A percentile compares a stretch with the other conserved stretches of the same genome.
phyloP scores from a whole-genome alignment of 2,888 invertebrate species.

The Drosophila mayaguana region DNA sequence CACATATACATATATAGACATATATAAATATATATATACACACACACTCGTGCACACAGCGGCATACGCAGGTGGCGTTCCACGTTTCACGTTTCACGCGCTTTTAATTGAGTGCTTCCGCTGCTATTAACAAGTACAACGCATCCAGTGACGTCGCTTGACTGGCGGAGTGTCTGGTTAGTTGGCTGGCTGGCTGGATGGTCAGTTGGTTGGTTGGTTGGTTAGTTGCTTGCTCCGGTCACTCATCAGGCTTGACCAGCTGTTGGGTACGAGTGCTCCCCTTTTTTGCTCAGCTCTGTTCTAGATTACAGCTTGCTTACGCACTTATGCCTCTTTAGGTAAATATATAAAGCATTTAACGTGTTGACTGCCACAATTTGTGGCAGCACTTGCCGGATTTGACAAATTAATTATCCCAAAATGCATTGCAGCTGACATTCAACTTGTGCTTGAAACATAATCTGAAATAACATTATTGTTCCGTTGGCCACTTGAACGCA shows the following conservation, averaged over 20 bases:
- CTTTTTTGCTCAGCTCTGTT: conserved; percentile 28
- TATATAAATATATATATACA: not conserved
- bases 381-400: conserved; percentile 34
- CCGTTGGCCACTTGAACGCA: conserved; percentile 10
- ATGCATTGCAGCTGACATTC: conserved; percentile 10
- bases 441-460: conserved; percentile 6
- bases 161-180: conserved; percentile 35
- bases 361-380: conserved; percentile 75
- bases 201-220: too few species aligned
- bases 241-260: conserved; percentile 41
- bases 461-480: conserved; percentile 11
- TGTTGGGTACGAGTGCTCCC: conserved; percentile 27
- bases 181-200: conserved; percentile 3
- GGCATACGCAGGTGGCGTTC: conserved; percentile 70
- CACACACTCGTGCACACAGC: conserved; percentile 12
- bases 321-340: conserved; percentile 74
- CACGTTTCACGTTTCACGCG: conserved; percentile 77
- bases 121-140: conserved; percentile 79
- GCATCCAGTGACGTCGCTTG: conserved; percentile 60
- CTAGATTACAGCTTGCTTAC: conserved; percentile 68
- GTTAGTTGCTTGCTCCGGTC: conserved; percentile 21
- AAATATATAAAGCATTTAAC: conserved; percentile 70
- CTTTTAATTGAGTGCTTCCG: conserved; percentile 80
- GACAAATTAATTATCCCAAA: conserved; percentile 44
- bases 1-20: not conserved